Evolutionary conservation across 1,140 invertebrate genomes (phyloP), one percentile per base, ranked within the genome.

Genomic region (Penaeus vannamei): DNA sequence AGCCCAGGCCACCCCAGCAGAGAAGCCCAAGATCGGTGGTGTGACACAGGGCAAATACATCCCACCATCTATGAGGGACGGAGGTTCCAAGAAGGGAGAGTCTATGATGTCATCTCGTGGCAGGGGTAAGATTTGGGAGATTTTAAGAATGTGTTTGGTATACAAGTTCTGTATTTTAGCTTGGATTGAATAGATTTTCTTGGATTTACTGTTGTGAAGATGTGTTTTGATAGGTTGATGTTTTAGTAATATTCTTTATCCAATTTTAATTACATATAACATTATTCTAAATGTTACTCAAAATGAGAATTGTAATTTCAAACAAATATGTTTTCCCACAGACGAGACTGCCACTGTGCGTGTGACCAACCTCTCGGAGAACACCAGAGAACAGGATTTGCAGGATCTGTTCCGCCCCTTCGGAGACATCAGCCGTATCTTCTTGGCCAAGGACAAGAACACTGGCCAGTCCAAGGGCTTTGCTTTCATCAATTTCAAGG

Each of bases 301-400:
- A 46, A 22, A 19, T 26, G 32, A 59, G 60, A 29, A 61, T 46
- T 69, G 42, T 1, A 14, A 64, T 22, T 69, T 42, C 23, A 62
- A 59, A 46, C 26, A 14, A 32, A 20, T 4, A 12, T 42, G 36
- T 26, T 85, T 32, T 46, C 53, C 76, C 60, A 53, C 85, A 88
- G 91, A 91, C 61, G 91, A 91, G 59, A 90, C 90, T 29, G 90
- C 90, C 62, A 91, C 90, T 1, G 89, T 91, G 36, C 89, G 91
- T 19, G 98, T 99, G 77, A 99, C 98, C 8, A 99, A 99, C 93
- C 94, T 99, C 5, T 99, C 98, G 2, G 98, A 99, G 93, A 98
- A 97, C 91, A 98, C 98, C 82, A 96, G 97, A 29, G 98, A 99
- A 93, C 95, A 95, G 14, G 98, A 99, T 95, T 94, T 99, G 84